Conservation (phyloP, 2,888 invertebrate species). For the Phania funesta region DNA sequence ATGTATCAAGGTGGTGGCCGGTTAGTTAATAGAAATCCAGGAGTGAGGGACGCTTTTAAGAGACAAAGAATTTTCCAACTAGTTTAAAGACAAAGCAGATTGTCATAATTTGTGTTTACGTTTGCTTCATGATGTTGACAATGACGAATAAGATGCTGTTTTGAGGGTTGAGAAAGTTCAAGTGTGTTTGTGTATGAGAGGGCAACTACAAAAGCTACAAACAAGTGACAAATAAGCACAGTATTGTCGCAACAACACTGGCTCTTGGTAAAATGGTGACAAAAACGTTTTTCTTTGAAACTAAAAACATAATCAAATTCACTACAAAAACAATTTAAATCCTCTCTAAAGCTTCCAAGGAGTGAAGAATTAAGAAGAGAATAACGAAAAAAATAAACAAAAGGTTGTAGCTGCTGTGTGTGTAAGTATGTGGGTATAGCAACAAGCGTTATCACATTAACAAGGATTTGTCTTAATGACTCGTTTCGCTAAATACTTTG, state of each 20-base stretch:
- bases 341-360: background rate
- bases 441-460: conserved; percentile 67
- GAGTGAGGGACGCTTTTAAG: background rate
- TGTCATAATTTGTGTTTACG: conserved; percentile 53
- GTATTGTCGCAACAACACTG: conserved; percentile 54
- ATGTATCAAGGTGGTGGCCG: conserved; percentile 7
- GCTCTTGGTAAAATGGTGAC: conserved; percentile 31
- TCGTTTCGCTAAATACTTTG: conserved; percentile 54
- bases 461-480: conserved; percentile 64
- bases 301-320: conserved; percentile 38
- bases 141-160: conserved; percentile 2
- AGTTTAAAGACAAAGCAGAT: conserved; percentile 59
- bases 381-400: conserved; percentile 16
- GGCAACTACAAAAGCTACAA: conserved; percentile 34
- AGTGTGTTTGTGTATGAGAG: conserved; percentile 25
- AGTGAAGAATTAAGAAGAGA: conserved; percentile 5
- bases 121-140: conserved; percentile 16
- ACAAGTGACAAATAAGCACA: conserved; percentile 59
- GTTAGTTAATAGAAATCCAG: background rate
- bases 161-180: conserved; percentile 41
- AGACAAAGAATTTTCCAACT: conserved; percentile 60
- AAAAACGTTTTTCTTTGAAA: conserved; percentile 23
- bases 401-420: conserved; percentile 34
- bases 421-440: conserved; percentile 27
- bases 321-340: conserved; percentile 39